Evolutionary conservation across 2,113 vertebrate species (phyloP), one percentile per base, ranked within the genome.

Genomic region (Gracilinanus agilis): DNA sequence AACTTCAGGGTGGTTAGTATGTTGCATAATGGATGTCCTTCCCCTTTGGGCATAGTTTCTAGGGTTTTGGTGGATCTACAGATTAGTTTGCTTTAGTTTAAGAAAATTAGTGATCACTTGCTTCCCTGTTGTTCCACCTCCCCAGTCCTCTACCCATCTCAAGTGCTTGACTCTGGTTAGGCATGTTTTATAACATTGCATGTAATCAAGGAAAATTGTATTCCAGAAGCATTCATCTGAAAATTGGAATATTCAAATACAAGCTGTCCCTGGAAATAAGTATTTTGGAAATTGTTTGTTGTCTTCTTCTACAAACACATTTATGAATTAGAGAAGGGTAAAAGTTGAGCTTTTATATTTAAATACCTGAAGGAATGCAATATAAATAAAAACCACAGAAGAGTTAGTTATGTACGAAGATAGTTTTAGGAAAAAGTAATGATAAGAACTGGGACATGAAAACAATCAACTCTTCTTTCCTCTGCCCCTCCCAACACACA

Each of bases 281-380:
- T 83, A 40, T 40, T 40, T 83, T 16, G 1, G 6, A n/a, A 49
- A 49, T 5, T 49, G 4, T 40, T 75, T n/a, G 34, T 40, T 83
- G 23, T 83, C 67, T 40, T 40, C 67, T 83, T 40, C 6, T 19
- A 40, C 40, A 40, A 83, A 91, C 93, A 61, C 0, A 0, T 97
- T 98, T 97, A 58, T 96, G 91, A 92, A 55, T 96, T 90, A 92
- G 90, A 75, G 92, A 54, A 91, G 96, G 96, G 94, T 92, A 9
- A 40, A 56, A 83, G 91, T 96, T 96, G n/a, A 90, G 10, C 56
- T 90, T 97, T 53, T 94, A 55, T 95, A 88, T 97, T 97, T 93
- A 94, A 97, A 95, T 96, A 97, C 34, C 83, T 96, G 25, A 44
- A 95, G 90, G 92, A 97, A 90, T 96, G 55, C 91, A 95, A 95